These are phyloP conservation scores for Drosophila paramelanica DNA, from an alignment of 2,888 invertebrate species.

Conservation along the genomic window DNA sequence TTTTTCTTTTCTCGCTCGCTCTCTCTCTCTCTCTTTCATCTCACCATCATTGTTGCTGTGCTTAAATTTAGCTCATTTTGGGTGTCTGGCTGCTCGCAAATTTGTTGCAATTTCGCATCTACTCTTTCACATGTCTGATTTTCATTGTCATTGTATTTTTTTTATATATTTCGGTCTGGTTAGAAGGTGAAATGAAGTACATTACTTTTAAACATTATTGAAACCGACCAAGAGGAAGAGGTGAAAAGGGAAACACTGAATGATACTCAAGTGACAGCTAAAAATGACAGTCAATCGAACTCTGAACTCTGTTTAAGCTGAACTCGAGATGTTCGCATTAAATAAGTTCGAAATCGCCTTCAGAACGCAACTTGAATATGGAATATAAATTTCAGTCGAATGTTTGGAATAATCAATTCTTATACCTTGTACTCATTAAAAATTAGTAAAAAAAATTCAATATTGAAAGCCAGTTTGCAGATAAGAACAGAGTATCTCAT, in stretches of 20 bases:
- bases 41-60: constrained; percentile 43
- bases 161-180: constrained; percentile 23
- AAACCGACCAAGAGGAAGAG: neutral
- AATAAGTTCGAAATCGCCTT: no score
- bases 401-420: neutral
- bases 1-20: constrained; percentile 30
- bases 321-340: neutral
- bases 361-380: no score
- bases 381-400: no score
- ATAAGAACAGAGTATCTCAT: no score
- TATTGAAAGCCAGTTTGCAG: no score
- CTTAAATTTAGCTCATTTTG: constrained; percentile 26
- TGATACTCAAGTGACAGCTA: neutral
- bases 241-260: neutral
- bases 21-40: neutral
- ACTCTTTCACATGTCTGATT: constrained; percentile 31
- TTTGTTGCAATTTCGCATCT: constrained; percentile 44
- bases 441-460: no score
- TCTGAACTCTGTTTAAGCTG: neutral
- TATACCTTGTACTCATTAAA: neutral
- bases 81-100: constrained; percentile 43
- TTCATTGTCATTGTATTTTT: constrained; percentile 23
- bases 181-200: constrained; percentile 61
- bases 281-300: neutral
- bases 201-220: constrained; percentile 59